Evolutionary conservation across 2,113 vertebrate genomes (phyloP), one percentile per base, ranked within the genome.

Genomic region (Phasianus colchicus): DNA sequence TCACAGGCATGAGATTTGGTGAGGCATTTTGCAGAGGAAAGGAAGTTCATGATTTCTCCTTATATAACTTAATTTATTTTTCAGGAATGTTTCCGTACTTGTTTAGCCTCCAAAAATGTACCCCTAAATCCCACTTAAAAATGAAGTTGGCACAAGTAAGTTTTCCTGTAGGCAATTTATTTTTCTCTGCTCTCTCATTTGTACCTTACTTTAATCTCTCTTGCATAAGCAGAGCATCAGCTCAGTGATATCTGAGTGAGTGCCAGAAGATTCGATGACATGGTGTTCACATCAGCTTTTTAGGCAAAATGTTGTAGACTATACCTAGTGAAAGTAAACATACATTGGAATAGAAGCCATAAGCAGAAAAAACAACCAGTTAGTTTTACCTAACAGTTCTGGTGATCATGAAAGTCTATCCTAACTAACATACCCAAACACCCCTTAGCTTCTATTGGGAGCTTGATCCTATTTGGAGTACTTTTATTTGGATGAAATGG

Each of bases 211-310:
- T 88, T 96, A 93, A 92, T 95, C 87, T 93, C 58, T 92, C 86
- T 96, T 96, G 81, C 83, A 75, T 94, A 93, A 89, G 83, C 89
- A 94, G 74, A 89, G 71, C 54, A 84, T 95, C 73, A 65, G 2
- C 66, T 86, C n/a, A 36, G 61, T 84, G 65, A 45, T 92, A 73
- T 19, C 84, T 93, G 83, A 92, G 8, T 70, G 66, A 50, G 18
- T 87, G 91, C 87, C 74, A 87, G 86, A 52, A 81, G 70, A 87
- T 91, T 85, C 67, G 78, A 94, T 96, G 89, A 83, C 84, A 75
- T 43, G 48, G 6, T 77, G 60, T 95, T 89, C 75, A 47, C 25
- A 50, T 77, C 67, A 55, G 22, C 24, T 79, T 91, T 89, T 83
- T 58, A 61, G 42, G n/a, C 1, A 4, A 71, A 77, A 86, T 80